phyloP scores from a whole-genome alignment of 2,888 invertebrate species.

The Heliconius ismenius region DNA sequence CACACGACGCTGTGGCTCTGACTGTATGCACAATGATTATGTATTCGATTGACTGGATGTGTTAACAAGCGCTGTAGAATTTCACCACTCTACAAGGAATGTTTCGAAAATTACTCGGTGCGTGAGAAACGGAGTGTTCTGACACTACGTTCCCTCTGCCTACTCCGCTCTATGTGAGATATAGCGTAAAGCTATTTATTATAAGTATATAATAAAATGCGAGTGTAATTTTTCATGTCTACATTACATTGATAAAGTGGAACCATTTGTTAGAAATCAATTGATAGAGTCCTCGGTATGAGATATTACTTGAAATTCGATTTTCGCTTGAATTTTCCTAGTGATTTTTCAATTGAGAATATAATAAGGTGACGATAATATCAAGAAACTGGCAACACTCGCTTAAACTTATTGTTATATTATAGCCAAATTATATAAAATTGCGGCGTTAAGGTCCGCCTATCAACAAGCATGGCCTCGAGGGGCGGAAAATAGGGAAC shows the following conservation, averaged over 20 bases:
- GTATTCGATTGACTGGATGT: too few relatives aligned
- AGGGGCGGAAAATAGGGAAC: background rate
- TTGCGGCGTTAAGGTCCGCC: background rate
- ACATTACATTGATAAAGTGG: constrained; percentile 2
- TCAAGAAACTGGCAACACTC: too few relatives aligned
- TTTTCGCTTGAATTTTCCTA: background rate
- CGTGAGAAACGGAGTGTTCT: background rate
- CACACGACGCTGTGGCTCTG: too few relatives aligned
- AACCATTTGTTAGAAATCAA: constrained; percentile 20
- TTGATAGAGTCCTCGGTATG: constrained; percentile 16
- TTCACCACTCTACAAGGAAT: too few relatives aligned
- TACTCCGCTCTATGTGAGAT: background rate
- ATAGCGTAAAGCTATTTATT: background rate
- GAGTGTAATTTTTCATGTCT: constrained; percentile 1
- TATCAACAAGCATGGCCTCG: background rate
- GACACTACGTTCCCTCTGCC: background rate
- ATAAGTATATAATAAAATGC: constrained; percentile 7
- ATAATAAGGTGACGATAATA: background rate
- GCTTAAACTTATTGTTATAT: too few relatives aligned
- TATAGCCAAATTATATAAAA: too few relatives aligned
- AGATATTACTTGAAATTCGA: constrained; percentile 18
- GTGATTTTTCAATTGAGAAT: background rate
- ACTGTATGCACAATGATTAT: too few relatives aligned
- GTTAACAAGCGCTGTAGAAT: too few relatives aligned
- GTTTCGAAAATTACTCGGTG: background rate